Conservation (phyloP, 2,113 vertebrate species). For the Arvicanthis niloticus region DNA sequence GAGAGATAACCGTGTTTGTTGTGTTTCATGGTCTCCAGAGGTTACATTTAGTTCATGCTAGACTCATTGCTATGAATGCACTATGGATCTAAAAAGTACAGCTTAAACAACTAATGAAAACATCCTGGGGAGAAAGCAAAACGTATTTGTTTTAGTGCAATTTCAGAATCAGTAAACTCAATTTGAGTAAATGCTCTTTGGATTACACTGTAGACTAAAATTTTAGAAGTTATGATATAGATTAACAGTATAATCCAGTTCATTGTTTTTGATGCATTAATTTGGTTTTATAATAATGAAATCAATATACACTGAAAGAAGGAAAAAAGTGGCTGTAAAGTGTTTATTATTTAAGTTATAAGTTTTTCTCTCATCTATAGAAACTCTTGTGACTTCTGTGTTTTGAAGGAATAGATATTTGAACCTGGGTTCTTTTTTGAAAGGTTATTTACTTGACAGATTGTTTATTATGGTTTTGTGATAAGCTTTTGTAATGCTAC, state of each 20-base stretch:
- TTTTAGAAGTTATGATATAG: conserved; percentile 33
- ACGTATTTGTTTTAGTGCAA: conserved; percentile 29
- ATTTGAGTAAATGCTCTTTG: not conserved
- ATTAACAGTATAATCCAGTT: not conserved
- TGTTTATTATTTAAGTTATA: conserved; percentile 38
- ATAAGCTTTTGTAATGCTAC: not conserved
- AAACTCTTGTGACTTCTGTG: conserved; percentile 21
- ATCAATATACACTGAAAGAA: conserved; percentile 29
- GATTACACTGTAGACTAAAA: conserved; percentile 43
- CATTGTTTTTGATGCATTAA: conserved; percentile 37
- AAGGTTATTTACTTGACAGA: conserved; percentile 22
- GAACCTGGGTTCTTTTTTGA: not conserved
- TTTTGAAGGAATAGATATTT: conserved; percentile 29
- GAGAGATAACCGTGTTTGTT: not conserved
- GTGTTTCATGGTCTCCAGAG: not conserved
- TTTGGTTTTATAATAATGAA: conserved; percentile 59
- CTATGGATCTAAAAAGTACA: conserved; percentile 58
- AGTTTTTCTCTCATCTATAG: conserved; percentile 9
- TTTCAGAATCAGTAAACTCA: conserved; percentile 35
- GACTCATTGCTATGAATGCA: conserved; percentile 11
- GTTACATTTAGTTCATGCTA: conserved; percentile 51
- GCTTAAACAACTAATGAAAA: conserved; percentile 33
- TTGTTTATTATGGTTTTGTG: conserved; percentile 56
- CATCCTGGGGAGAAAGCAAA: conserved; percentile 27
- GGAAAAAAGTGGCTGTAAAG: not conserved